Percentiles rank a stretch among this genome's conserved stretches.
Evolutionary conservation across 2,797 vertebrate genomes (phyloP).

Genomic region (Thripadectes ignobilis): DNA sequence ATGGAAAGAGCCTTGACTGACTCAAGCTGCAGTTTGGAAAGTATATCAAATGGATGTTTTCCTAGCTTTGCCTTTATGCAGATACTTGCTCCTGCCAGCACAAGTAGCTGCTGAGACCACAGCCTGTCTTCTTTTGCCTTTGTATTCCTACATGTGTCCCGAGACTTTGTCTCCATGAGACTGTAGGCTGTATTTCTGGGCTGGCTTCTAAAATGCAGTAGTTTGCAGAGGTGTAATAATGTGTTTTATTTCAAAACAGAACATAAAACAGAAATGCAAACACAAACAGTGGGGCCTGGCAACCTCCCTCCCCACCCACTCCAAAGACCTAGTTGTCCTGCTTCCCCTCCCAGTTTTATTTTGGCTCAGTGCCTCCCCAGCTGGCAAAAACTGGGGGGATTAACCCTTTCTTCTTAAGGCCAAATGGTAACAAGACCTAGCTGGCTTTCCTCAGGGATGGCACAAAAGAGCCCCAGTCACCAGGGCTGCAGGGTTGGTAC

Average conservation of each 20-base stretch:
- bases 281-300: neutral
- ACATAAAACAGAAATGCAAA: neutral
- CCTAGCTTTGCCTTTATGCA: neutral
- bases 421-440: neutral
- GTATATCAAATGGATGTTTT: neutral
- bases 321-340: neutral
- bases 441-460: neutral
- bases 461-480: neutral
- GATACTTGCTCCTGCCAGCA: neutral
- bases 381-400: neutral
- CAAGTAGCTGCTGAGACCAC: neutral
- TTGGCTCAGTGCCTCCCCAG: neutral
- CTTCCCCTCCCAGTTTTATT: neutral
- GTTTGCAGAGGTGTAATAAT: constrained; percentile 19
- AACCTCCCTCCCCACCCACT: neutral
- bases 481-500: neutral
- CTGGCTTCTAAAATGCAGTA: neutral
- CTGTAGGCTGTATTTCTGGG: neutral
- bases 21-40: neutral
- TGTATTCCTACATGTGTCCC: neutral
- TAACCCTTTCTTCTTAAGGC: neutral
- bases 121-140: neutral
- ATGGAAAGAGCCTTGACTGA: neutral
- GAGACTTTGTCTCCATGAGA: neutral
- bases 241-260: constrained; percentile 25